These are phyloP conservation scores for Hedya salicella DNA, from an alignment of 2,888 invertebrate species.

Conservation along the genomic window DNA sequence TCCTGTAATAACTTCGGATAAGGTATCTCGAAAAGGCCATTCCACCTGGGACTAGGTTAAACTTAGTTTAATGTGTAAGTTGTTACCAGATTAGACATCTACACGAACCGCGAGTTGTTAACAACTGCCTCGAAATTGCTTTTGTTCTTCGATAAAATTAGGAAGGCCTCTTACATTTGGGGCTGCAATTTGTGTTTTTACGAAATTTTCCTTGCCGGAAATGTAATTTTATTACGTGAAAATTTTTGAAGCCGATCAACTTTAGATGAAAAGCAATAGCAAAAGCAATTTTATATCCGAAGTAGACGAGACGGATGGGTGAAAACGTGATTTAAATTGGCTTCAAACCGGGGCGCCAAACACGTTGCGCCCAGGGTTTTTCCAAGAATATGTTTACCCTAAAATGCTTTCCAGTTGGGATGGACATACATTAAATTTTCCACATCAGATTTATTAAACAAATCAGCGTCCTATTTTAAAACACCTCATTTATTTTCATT, in stretches of 20 bases:
- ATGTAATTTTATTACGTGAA: neutral
- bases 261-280: neutral
- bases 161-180: slow-evolving; percentile 61
- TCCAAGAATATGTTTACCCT: no score
- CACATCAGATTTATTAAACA: no score
- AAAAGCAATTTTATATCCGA: neutral
- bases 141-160: slow-evolving; percentile 70
- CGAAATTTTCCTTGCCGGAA: neutral
- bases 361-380: no score
- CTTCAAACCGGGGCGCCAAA: no score
- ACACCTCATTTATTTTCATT: no score
- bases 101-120: slow-evolving; percentile 58
- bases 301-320: neutral
- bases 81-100: slow-evolving; percentile 67
- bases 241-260: slow-evolving; percentile 1
- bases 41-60: slow-evolving; percentile 63
- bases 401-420: no score
- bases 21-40: slow-evolving; percentile 57
- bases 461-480: no score
- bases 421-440: no score
- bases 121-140: slow-evolving; percentile 71
- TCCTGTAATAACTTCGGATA: slow-evolving; percentile 52
- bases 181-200: slow-evolving; percentile 44
- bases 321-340: neutral
- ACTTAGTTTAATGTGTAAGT: slow-evolving; percentile 65